A percentile compares a stretch with the other conserved stretches of the same genome.
Evolutionary conservation across 2,113 vertebrate species (phyloP).

Genomic region (Percina caprodes): DNA sequence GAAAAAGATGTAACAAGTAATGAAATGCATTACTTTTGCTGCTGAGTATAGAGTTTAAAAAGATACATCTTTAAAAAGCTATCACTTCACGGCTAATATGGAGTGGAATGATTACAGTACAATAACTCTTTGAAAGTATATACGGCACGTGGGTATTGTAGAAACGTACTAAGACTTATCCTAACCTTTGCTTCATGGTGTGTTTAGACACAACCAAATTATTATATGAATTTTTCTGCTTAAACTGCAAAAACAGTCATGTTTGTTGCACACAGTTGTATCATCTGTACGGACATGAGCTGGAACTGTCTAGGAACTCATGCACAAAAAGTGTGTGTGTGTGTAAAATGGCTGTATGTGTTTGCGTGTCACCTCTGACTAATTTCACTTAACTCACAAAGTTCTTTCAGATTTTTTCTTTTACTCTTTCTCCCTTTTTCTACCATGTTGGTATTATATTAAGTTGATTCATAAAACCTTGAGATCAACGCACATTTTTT

Average conservation of each 20-base stretch:
- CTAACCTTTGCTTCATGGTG: background rate
- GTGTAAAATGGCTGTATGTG: background rate
- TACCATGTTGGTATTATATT: background rate
- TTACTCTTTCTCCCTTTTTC: background rate
- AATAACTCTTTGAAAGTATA: background rate
- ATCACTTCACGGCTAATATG: background rate
- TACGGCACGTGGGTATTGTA: background rate
- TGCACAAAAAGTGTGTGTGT: conserved; percentile 10
- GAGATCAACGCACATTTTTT: background rate
- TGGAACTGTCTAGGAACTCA: background rate
- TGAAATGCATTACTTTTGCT: background rate
- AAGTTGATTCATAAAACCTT: background rate
- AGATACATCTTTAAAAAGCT: background rate
- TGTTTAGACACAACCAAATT: background rate
- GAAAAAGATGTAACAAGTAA: background rate
- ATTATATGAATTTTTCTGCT: background rate
- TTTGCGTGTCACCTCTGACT: background rate
- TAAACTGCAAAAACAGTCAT: background rate
- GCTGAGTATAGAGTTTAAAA: background rate
- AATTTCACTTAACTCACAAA: background rate
- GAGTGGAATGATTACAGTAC: background rate
- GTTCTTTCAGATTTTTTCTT: background rate
- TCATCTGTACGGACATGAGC: background rate
- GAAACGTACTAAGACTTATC: background rate
- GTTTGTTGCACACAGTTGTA: background rate